Evolutionary conservation across 2,888 invertebrate species (phyloP), one percentile per base, ranked within the genome.

Genomic region (Periphyllus acericola): DNA sequence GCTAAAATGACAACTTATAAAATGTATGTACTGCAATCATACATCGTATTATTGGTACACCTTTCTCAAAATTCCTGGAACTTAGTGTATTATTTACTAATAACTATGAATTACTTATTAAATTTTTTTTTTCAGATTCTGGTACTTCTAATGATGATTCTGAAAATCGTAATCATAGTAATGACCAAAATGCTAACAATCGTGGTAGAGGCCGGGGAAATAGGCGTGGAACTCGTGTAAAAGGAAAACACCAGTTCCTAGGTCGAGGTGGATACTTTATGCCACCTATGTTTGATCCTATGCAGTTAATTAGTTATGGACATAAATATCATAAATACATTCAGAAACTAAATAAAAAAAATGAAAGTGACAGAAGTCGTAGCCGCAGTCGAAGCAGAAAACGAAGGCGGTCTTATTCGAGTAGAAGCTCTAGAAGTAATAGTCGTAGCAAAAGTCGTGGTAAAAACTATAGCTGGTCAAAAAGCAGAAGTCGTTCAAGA

Each of bases 291-390:
- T 85, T 89, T 25, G 89, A 90, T 82, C 90, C 90, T 21, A 85
- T 89, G 81, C 87, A 87, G n/a, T 89, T 90, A 78, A 75, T 90
- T 68, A 87, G 88, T 40, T 89, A 90, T 36, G 90, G 89, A 80
- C 89, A 90, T 60, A 89, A 90, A 68, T 90, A 90, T 86, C 90
- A 90, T 81, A 90, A 89, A 81, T 90, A 94, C 89, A 94, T 94
- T 90, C 93, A 94, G 82, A 94, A 93, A 90, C 92, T 95, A 66
- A 92, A 93, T 74, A 93, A 93, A 93, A 88, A 92, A 92, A 89
- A 92, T 92, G 90, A 92, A 92, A 89, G 93, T 93, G 90, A 90
- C 92, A 90, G 91, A 79, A 91, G 90, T 74, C 87, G 72, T n/a
- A 88, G 89, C 72, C 92, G 92, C 66, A 90, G 90, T 76, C 91